Conservation (phyloP, 1,140 invertebrate species). For the Drosophila trapezifrons region DNA sequence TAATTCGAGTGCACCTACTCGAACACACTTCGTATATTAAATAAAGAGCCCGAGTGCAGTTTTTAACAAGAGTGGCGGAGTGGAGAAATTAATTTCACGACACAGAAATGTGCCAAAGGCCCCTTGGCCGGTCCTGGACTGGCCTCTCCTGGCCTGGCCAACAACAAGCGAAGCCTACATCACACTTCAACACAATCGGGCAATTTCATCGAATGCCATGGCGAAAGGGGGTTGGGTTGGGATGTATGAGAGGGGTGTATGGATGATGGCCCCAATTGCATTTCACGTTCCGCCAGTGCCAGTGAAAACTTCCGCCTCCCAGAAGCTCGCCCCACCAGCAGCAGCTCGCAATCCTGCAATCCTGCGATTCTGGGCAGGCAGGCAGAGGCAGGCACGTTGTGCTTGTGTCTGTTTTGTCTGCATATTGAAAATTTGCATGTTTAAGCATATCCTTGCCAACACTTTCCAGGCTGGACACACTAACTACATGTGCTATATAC, state of each 20-base stretch:
- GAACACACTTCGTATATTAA: constrained; percentile 25
- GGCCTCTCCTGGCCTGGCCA: constrained; percentile 58
- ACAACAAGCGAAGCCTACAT: constrained; percentile 83
- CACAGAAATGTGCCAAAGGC: constrained; percentile 73
- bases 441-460: constrained; percentile 83
- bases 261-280: constrained; percentile 66
- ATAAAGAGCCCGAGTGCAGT: constrained; percentile 32
- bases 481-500: constrained; percentile 39
- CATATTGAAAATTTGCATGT: constrained; percentile 83
- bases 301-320: constrained; percentile 59
- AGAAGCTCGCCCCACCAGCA: background rate
- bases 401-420: constrained; percentile 69
- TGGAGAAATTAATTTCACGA: constrained; percentile 74
- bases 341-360: background rate
- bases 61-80: constrained; percentile 57
- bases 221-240: constrained; percentile 8
- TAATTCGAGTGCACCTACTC: constrained; percentile 40
- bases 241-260: background rate
- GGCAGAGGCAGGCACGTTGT: constrained; percentile 75
- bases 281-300: constrained; percentile 65
- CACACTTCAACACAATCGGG: constrained; percentile 83
- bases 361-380: constrained; percentile 60
- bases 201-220: constrained; percentile 73
- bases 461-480: constrained; percentile 67
- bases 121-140: constrained; percentile 50